These are phyloP conservation scores for Drosophila mojavensis DNA, from an alignment of 1,140 invertebrate genomes.

Conservation along the genomic window DNA sequence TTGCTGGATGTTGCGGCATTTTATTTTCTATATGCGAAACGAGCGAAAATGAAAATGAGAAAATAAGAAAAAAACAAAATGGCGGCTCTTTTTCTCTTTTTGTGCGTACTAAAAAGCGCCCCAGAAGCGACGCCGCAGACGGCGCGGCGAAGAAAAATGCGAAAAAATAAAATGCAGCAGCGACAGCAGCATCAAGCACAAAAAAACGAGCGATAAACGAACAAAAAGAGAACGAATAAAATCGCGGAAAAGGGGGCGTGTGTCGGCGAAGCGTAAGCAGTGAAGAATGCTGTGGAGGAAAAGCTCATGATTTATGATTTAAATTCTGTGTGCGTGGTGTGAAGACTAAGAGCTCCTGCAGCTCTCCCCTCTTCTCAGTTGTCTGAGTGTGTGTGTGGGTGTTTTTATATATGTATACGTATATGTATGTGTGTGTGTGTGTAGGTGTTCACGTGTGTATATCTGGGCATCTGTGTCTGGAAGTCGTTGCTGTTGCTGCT, in stretches of 20 bases:
- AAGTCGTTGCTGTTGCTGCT: slow-evolving; percentile 54
- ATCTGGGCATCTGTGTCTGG: slow-evolving; percentile 38
- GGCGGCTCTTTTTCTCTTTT: slow-evolving; percentile 77
- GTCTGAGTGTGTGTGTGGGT: slow-evolving; percentile 2
- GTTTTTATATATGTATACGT: too few relatives aligned
- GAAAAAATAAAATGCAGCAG: slow-evolving; percentile 75
- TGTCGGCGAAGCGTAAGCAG: slow-evolving; percentile 46
- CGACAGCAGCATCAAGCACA: slow-evolving; percentile 34
- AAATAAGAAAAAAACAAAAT: slow-evolving; percentile 82
- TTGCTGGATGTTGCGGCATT: slow-evolving; percentile 73
- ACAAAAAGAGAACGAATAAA: slow-evolving; percentile 21
- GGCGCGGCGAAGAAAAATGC: slow-evolving; percentile 69
- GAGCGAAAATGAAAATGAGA: slow-evolving; percentile 79
- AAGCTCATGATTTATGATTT: slow-evolving; percentile 83
- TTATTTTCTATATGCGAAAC: slow-evolving; percentile 81
- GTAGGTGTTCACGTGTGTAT: slow-evolving; percentile 17
- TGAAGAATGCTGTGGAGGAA: slow-evolving; percentile 73
- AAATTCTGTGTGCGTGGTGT: slow-evolving; percentile 74
- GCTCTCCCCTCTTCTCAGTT: slow-evolving; percentile 15
- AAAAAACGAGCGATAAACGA: slow-evolving; percentile 44
- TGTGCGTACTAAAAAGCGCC: slow-evolving; percentile 81
- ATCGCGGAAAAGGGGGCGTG: slow-evolving; percentile 2
- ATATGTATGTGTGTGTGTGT: slow-evolving; percentile 17
- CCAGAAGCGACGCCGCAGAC: slow-evolving; percentile 39
- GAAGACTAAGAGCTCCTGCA: slow-evolving; percentile 56